These are phyloP conservation scores for Mesoclemmys tuberculata DNA, from an alignment of 2,113 vertebrate genomes.

Conservation along the genomic window DNA sequence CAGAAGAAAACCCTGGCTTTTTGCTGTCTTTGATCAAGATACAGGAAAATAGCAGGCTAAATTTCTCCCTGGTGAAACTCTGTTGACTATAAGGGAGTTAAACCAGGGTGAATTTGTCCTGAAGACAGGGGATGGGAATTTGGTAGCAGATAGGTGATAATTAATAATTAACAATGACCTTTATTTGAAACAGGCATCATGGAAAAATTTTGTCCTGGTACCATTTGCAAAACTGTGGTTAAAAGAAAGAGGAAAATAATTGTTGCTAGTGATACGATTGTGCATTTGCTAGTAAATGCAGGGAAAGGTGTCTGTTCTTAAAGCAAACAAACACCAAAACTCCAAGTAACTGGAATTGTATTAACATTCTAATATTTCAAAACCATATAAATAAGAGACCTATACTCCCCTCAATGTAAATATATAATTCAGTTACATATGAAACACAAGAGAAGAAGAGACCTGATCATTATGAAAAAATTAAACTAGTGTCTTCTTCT, in stretches of 20 bases:
- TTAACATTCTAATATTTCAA: background rate
- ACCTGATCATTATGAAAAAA: conserved; percentile 21
- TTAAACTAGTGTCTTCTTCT: conserved; percentile 33
- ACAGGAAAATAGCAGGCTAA: background rate
- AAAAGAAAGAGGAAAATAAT: background rate
- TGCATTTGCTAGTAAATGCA: background rate
- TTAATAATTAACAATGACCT: background rate
- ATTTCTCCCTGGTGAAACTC: background rate
- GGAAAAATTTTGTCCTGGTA: background rate
- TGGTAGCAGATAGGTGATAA: background rate
- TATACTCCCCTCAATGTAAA: background rate
- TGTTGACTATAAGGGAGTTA: background rate
- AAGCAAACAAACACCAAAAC: background rate
- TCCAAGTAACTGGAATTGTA: background rate
- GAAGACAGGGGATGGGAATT: background rate
- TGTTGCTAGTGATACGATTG: background rate
- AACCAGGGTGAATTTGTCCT: background rate
- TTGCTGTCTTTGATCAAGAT: background rate
- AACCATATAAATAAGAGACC: background rate
- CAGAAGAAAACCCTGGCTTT: background rate
- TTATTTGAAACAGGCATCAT: background rate
- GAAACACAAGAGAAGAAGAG: background rate
- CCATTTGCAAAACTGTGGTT: conserved; percentile 4
- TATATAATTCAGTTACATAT: background rate
- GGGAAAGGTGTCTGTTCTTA: background rate